Evolutionary conservation across 2,888 invertebrate species (phyloP).

Genomic region (Eupsilia transversa): DNA sequence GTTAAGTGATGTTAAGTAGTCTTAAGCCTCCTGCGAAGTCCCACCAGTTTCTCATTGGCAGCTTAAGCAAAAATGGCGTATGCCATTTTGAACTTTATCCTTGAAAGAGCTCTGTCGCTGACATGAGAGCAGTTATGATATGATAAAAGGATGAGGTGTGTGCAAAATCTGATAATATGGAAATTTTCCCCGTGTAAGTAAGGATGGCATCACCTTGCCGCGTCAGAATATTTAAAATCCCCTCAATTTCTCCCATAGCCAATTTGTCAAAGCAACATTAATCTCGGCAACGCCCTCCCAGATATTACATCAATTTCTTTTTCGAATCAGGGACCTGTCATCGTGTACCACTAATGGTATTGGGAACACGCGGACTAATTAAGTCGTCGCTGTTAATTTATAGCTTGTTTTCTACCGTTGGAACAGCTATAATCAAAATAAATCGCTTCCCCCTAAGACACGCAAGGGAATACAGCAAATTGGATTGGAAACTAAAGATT

Average conservation of each 20-base stretch:
- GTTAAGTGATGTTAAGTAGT: slow-evolving; percentile 68
- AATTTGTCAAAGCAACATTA: slow-evolving; percentile 75
- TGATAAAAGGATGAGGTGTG: slow-evolving; percentile 57
- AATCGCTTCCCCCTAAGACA: slow-evolving; percentile 85
- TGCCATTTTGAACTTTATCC: slow-evolving; percentile 64
- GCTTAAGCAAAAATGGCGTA: slow-evolving; percentile 54
- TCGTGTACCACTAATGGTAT: slow-evolving; percentile 87
- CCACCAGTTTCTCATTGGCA: slow-evolving; percentile 60
- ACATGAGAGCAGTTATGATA: slow-evolving; percentile 55
- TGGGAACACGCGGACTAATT: slow-evolving; percentile 87
- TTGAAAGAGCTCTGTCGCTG: slow-evolving; percentile 51
- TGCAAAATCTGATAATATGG: slow-evolving; percentile 65
- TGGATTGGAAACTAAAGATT: slow-evolving; percentile 83
- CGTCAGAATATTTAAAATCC: slow-evolving; percentile 65
- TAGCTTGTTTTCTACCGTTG: slow-evolving; percentile 84
- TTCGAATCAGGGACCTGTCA: slow-evolving; percentile 83
- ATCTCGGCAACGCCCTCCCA: slow-evolving; percentile 78
- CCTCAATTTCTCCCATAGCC: slow-evolving; percentile 63
- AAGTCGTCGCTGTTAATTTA: slow-evolving; percentile 88
- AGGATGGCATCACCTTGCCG: slow-evolving; percentile 54
- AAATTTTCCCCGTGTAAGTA: slow-evolving; percentile 53
- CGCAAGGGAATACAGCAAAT: slow-evolving; percentile 87
- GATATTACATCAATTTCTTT: slow-evolving; percentile 85
- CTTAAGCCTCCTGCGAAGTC: slow-evolving; percentile 65
- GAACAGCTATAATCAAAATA: slow-evolving; percentile 88